Evolutionary conservation across 2,888 invertebrate species (phyloP).

Genomic region (Oegoconia quadripuncta): DNA sequence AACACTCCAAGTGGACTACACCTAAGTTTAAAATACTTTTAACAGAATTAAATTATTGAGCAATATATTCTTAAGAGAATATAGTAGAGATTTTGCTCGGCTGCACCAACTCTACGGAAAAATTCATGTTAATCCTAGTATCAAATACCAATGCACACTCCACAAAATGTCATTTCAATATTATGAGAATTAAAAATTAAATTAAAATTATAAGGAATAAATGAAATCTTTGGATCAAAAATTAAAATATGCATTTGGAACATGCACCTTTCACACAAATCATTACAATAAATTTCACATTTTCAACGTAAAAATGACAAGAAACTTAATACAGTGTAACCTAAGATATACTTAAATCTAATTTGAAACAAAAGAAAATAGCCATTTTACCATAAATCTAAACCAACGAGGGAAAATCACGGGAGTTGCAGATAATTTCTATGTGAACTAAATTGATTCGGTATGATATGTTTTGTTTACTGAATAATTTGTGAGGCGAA

Average conservation of each 20-base stretch:
- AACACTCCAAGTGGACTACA: constrained; percentile 65
- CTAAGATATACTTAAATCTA: constrained; percentile 72
- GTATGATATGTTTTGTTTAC: constrained; percentile 77
- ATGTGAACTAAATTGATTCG: constrained; percentile 59
- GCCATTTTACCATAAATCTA: constrained; percentile 61
- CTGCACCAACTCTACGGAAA: constrained; percentile 76
- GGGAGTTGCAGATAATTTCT: constrained; percentile 54
- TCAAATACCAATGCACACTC: constrained; percentile 74
- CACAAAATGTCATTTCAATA: constrained; percentile 71
- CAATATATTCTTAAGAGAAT: constrained; percentile 76
- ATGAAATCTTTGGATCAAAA: constrained; percentile 77
- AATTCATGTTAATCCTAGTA: constrained; percentile 65
- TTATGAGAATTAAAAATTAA: constrained; percentile 54
- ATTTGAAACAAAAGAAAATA: constrained; percentile 62
- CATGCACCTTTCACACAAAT: constrained; percentile 69
- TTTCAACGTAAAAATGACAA: constrained; percentile 66
- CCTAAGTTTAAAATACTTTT: constrained; percentile 72
- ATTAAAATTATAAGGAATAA: constrained; percentile 56
- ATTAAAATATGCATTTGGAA: constrained; percentile 70
- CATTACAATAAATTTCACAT: constrained; percentile 64
- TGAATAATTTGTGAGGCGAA: constrained; percentile 69
- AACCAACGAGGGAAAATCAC: constrained; percentile 50
- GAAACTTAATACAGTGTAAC: constrained; percentile 56
- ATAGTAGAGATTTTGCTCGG: constrained; percentile 76
- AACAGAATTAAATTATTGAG: constrained; percentile 78